Evolutionary conservation across 2,888 invertebrate genomes (phyloP), one percentile per base, ranked within the genome.

Genomic region (Pantelozetes paolii): DNA sequence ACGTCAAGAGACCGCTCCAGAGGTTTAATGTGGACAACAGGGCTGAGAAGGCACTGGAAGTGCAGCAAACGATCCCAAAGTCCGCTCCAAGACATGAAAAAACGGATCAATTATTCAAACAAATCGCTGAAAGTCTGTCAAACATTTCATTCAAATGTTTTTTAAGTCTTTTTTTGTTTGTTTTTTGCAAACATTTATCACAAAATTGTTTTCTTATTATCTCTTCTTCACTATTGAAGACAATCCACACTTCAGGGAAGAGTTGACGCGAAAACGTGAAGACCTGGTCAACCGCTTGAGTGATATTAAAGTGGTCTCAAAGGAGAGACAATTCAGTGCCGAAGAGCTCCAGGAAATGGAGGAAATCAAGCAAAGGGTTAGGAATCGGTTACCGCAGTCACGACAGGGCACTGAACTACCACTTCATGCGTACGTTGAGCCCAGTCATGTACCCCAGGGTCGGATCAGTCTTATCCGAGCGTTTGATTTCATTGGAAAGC

Each of bases 381-480:
- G 28, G 11, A 45, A n/a, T 15, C 50, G 50, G 9, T 45, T 70
- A 23, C 50, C 50, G 26, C 28, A 48, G 23, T 70, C 50, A 11
- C 9, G 45, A n/a, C 15, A 70, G 5, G 45, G 70, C 23, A 23
- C 30, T 8, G 48, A 32, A 2, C 9, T 50, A 36, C 50, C 54
- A 9, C n/a, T 45, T n/a, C 32, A 71, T 9, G 50, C 36, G 2
- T 71, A 26, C 30, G 20, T 71, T 28, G 89, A 91, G 80, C 88
- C 90, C 0, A 82, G 83, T 0, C 82, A 80, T 71, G 81, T 89
- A 0, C 83, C 86, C 0, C 82, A 84, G 36, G 92, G 92, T 0
- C 86, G 84, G 79, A 86, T 88, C 70, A 87, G 89, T 0, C 82
- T 93, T 28, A 83, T 86, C 48, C 86, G 87, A 77, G 86, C 86